A percentile compares a stretch with the other conserved stretches of the same genome.
phyloP scores from a whole-genome alignment of 2,113 vertebrate species.

The Nesoenas mayeri region DNA sequence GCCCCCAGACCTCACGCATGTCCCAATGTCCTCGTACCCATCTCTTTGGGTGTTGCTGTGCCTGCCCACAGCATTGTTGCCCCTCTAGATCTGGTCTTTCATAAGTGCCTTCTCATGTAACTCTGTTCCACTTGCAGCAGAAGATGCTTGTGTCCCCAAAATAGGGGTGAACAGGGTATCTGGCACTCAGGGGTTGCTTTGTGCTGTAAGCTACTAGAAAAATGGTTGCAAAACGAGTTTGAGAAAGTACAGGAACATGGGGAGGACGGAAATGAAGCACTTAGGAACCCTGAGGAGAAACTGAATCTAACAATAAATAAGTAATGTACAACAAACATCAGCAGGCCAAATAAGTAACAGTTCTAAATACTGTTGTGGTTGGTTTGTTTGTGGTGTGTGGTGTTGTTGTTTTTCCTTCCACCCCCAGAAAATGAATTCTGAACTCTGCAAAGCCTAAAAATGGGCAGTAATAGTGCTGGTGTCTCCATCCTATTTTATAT shows the following conservation, averaged over 20 bases:
- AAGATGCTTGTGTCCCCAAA: background rate
- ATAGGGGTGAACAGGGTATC: rapidly evolving
- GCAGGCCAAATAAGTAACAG: background rate
- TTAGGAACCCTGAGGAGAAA: background rate
- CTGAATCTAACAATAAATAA: background rate
- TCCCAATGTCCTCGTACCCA: too few relatives aligned
- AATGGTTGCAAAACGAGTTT: background rate
- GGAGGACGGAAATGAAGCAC: background rate
- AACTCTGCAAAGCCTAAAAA: background rate
- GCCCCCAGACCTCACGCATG: rapidly evolving
- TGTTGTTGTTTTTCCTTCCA: too few relatives aligned
- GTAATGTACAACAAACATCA: background rate
- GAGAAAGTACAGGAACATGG: background rate
- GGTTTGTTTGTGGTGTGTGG: too few relatives aligned
- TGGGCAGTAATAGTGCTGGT: background rate
- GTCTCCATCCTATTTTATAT: background rate
- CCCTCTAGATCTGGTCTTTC: background rate
- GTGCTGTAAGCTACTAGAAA: background rate
- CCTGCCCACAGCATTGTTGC: background rate
- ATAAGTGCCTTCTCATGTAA: background rate
- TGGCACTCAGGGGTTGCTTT: rapidly evolving
- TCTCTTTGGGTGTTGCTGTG: background rate
- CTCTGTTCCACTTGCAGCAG: background rate
- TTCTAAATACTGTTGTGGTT: background rate
- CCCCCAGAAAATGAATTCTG: background rate